Evolutionary conservation across 1,140 invertebrate genomes (phyloP).

Genomic region (Pissodes strobi): DNA sequence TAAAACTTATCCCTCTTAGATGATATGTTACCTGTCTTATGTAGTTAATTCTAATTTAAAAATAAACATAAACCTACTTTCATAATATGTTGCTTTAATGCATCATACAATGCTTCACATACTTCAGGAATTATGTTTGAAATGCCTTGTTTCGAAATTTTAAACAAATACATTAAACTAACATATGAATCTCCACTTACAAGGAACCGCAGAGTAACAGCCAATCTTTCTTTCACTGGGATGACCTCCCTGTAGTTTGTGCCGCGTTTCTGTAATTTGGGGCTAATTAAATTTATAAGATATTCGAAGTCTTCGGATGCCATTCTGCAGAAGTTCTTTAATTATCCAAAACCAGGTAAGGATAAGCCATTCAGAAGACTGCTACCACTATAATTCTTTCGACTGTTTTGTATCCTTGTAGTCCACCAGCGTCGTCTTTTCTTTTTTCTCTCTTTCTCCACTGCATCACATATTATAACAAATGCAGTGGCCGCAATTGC

Average conservation of each 20-base stretch:
- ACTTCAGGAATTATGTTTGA: background rate
- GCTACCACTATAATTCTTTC: too few species aligned
- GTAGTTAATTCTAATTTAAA: background rate
- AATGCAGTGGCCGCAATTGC: too few species aligned
- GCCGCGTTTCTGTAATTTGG: constrained; percentile 7
- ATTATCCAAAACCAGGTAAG: too few species aligned
- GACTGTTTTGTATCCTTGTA: too few species aligned
- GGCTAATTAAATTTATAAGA: constrained; percentile 6
- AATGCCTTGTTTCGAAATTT: background rate
- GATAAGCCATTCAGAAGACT: too few species aligned
- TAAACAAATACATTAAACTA: background rate
- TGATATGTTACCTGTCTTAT: background rate
- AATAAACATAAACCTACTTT: background rate
- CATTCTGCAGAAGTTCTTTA: constrained; percentile 12
- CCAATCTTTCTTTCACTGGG: background rate
- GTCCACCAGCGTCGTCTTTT: too few species aligned
- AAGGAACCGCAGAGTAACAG: too few species aligned
- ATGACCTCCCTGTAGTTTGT: constrained; percentile 13
- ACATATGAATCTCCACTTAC: background rate
- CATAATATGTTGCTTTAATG: background rate
- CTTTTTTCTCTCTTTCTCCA: too few species aligned
- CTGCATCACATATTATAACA: too few species aligned
- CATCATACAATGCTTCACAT: background rate
- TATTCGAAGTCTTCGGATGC: constrained; percentile 12
- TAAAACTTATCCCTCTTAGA: background rate